phyloP scores from a whole-genome alignment of 2,113 vertebrate genomes.

The Tenebrosternarchus preto region DNA sequence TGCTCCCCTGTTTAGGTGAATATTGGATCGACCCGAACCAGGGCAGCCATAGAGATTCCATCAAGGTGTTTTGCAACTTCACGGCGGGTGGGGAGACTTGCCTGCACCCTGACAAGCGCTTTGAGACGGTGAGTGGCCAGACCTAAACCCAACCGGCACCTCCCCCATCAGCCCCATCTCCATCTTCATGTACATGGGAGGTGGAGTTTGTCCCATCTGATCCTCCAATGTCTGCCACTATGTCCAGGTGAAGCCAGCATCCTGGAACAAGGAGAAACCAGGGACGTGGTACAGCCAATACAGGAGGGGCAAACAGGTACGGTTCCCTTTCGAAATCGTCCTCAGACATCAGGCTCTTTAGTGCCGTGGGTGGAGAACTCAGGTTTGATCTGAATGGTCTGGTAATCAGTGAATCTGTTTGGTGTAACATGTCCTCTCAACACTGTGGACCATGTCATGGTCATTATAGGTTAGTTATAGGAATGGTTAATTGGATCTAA shows the following conservation, averaged over 20 bases:
- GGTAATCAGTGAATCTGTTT: not conserved
- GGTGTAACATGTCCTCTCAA: not conserved
- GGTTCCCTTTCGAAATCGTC: constrained; percentile 34
- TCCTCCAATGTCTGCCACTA: constrained; percentile 22
- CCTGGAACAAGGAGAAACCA: constrained; percentile 88
- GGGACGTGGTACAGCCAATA: constrained; percentile 89
- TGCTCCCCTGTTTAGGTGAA: constrained; percentile 75
- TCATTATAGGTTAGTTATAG: constrained; percentile 12
- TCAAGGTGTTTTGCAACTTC: constrained; percentile 93
- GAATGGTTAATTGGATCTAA: constrained; percentile 4
- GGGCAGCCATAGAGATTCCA: constrained; percentile 83
- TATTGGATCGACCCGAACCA: constrained; percentile 98
- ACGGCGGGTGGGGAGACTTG: constrained; percentile 90
- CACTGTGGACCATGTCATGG: not conserved
- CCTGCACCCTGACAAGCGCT: constrained; percentile 84
- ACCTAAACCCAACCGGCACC: no score
- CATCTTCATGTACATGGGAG: no score
- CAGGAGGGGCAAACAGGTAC: constrained; percentile 86
- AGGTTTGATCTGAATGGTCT: not conserved
- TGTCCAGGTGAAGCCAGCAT: constrained; percentile 83
- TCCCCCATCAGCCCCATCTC: not conserved
- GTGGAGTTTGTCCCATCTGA: no score
- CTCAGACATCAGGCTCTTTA: no score
- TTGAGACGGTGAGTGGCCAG: constrained; percentile 77
- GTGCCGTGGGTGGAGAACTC: not conserved